Conservation (phyloP, 2,797 vertebrate genomes). For the Mionectes olivaceus region DNA sequence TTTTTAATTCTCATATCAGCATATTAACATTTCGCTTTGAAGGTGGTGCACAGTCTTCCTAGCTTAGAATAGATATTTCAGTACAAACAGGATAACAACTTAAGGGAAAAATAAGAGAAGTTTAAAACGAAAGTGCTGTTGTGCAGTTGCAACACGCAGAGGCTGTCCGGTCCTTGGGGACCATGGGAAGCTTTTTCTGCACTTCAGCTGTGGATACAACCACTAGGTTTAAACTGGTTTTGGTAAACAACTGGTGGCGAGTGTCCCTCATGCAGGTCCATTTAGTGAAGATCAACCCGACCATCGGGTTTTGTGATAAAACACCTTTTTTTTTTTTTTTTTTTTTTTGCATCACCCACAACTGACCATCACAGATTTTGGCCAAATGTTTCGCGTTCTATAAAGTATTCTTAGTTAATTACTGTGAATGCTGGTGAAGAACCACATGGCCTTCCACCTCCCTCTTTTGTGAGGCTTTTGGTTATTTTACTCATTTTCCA, state of each 20-base stretch:
- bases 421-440: constrained; percentile 28
- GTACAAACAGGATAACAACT: not conserved
- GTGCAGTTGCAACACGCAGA: not conserved
- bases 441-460: not conserved
- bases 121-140: not conserved
- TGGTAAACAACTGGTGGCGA: not conserved
- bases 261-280: not conserved
- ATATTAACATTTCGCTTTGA: not conserved
- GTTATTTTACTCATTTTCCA: constrained; percentile 52
- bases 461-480: constrained; percentile 40
- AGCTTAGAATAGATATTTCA: not conserved
- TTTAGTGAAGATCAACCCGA: not conserved
- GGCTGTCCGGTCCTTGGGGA: not conserved
- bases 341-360: not conserved
- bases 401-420: constrained; percentile 56
- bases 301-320: not conserved
- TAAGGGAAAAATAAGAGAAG: not conserved
- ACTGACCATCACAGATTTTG: not conserved
- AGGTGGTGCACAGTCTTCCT: not conserved
- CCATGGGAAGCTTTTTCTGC: not conserved
- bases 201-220: not conserved
- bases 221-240: not conserved
- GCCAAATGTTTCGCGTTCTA: not conserved
- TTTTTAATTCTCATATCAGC: not conserved
- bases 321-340: not conserved